Evolutionary conservation across 2,797 vertebrate genomes (phyloP), one percentile per base, ranked within the genome.

Genomic region (Danio jaintianensis): DNA sequence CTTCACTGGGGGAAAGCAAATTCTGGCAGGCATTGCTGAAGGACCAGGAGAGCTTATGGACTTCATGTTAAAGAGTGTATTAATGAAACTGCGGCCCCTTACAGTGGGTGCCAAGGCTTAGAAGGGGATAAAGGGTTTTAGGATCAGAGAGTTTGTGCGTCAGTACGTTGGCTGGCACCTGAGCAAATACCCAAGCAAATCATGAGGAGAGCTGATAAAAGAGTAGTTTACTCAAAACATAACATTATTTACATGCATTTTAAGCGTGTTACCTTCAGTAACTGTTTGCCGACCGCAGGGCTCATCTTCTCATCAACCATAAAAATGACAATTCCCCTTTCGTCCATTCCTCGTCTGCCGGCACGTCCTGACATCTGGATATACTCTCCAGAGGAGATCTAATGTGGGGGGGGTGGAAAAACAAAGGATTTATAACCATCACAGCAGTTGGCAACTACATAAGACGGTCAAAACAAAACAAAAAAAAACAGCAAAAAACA

Each of bases 281-380:
- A 95, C 76, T 98, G 96, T 87, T 99, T 99, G 82, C 98, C 98
- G 56, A 99, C 79, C 0, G 97, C 93, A 81, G 98, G 98, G 88
- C 96, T 98, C 96, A 99, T 98, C 91, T 99, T 99, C 89, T 99
- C 97, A 84, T 99, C 97, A 81, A 96, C 97, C 98, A 98, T 98
- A 87, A 98, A 97, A 90, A 99, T 99, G 45, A 99, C 97, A 73
- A 99, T 99, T 52, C 98, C 98, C 86, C 98, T 94, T 83, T 99
- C 98, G 64, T 99, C 98, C 98, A 99, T 99, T 76, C 98, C 97
- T 92, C 98, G 94, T 82, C 98, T 96, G 58, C 98, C 98, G 8
- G 98, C 98, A 8, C 98, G 96, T 48, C 98, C 98, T 7, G 98
- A 99, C 98, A 99, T 99, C 90, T 99, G 98, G 93, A 99, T 99